phyloP scores from a whole-genome alignment of 1,140 invertebrate genomes.

The Catajapyx aquilonaris region DNA sequence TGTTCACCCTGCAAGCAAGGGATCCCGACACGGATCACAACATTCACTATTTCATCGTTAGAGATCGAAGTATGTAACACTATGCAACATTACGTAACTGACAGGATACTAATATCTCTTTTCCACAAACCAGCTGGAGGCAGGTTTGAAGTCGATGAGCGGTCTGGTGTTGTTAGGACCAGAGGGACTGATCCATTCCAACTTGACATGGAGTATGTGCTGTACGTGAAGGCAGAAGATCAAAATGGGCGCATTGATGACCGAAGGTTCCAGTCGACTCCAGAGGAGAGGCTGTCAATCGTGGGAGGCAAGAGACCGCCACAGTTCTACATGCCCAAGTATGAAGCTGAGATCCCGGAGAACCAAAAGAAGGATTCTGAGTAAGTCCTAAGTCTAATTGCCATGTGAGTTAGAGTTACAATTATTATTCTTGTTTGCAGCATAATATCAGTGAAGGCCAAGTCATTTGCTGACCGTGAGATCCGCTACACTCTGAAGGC shows the following conservation, averaged over 20 bases:
- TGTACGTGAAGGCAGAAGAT: constrained; percentile 90
- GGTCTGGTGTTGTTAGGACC: constrained; percentile 81
- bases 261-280: constrained; percentile 67
- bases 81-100: background rate
- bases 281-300: constrained; percentile 74
- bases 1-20: constrained; percentile 83
- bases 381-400: constrained; percentile 30
- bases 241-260: constrained; percentile 79
- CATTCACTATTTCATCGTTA: constrained; percentile 84
- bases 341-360: constrained; percentile 84
- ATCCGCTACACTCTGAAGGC: constrained; percentile 85
- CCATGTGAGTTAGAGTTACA: constrained; percentile 6
- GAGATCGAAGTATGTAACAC: constrained; percentile 46
- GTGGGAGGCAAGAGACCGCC: constrained; percentile 82
- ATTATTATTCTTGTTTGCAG: constrained; percentile 29
- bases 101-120: background rate
- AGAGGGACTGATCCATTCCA: constrained; percentile 77
- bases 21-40: constrained; percentile 88
- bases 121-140: constrained; percentile 31
- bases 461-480: constrained; percentile 85
- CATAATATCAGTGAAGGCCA: constrained; percentile 88
- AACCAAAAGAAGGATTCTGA: constrained; percentile 91
- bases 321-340: constrained; percentile 81
- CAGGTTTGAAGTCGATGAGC: constrained; percentile 70
- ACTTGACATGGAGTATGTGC: constrained; percentile 85